Evolutionary conservation across 2,113 vertebrate species (phyloP), one percentile per base, ranked within the genome.

Genomic region (Callocephalon fimbriatum): DNA sequence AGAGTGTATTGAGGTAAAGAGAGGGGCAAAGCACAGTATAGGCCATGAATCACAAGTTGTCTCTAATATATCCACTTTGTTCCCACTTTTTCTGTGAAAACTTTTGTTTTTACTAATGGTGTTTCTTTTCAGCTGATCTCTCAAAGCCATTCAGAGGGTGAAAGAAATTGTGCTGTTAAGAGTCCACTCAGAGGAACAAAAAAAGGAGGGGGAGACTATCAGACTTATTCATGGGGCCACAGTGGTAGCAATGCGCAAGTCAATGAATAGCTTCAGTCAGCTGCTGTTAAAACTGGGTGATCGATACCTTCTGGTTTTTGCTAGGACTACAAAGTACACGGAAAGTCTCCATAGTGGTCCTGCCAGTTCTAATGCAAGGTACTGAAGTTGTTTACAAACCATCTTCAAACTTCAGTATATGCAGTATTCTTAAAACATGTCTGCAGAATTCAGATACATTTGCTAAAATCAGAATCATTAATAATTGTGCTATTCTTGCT

Each of bases 151-250:
- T 98, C 97, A 98, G 95, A 96, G 97, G 95, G 71, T 66, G 8
- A 7, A 45, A 96, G 98, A 94, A 98, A 96, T 65, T 97, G 93
- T 90, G 93, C 93, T 96, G 95, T 98, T 98, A 95, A 99, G 98
- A 98, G 98, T 98, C 98, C 98, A 99, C 99, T 99, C 97, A 98
- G 96, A 97, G 97, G 94, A 97, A 98, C 98, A 99, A 99, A 99
- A 90, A 97, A 63, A 98, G 96, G 95, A 97, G 93, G 40, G 35
- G 26, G 29, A 77, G 66, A 67, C 67, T 70, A 97, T 97, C 97
- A 99, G 98, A 98, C 97, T 98, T 98, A 98, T 98, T 99, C 98
- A 98, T 97, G 95, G 97, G 97, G 96, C 97, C 98, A 95, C 95
- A 96, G 96, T 98, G 97, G 97, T 97, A 98, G 98, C 98, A 98